Conservation (phyloP, 23 tunicate species). For the Phallusia fumigata region DNA sequence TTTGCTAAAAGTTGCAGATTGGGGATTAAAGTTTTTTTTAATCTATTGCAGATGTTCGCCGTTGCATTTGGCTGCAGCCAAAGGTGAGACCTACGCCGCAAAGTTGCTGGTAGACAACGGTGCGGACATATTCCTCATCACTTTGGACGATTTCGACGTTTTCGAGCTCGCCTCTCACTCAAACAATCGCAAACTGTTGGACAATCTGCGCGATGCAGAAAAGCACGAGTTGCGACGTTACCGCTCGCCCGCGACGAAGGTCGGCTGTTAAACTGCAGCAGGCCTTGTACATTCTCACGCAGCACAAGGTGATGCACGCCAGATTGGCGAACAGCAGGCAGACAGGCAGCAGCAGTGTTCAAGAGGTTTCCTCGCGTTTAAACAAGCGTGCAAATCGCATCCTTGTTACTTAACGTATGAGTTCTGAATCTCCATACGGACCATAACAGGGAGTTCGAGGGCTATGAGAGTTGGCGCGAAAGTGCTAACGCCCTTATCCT, state of each 20-base stretch:
- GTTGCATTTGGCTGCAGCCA: conserved; percentile 69
- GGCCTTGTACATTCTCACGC: background rate
- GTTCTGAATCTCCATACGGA: background rate
- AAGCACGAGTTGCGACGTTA: background rate
- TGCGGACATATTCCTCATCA: conserved; percentile 54
- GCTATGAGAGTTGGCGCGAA: background rate
- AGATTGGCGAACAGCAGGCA: background rate
- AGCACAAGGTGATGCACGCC: conserved; percentile 9
- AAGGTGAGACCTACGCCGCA: conserved; percentile 35
- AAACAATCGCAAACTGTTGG: conserved; percentile 10
- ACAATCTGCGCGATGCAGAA: conserved; percentile 15
- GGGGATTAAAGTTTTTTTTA: background rate
- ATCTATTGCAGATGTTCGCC: conserved; percentile 57
- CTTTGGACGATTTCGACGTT: conserved; percentile 54
- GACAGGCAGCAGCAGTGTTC: background rate
- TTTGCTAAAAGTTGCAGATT: too few relatives aligned
- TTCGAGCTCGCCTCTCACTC: conserved; percentile 61
- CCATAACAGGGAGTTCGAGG: background rate
- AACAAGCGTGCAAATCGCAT: background rate
- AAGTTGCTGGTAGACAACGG: conserved; percentile 40
- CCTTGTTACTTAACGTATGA: background rate
- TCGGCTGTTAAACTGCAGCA: conserved; percentile 3
- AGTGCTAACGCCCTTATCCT: background rate
- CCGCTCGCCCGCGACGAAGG: background rate
- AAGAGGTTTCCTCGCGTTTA: background rate